Evolutionary conservation across 2,113 vertebrate genomes (phyloP), one percentile per base, ranked within the genome.

Genomic region (Apus apus): DNA sequence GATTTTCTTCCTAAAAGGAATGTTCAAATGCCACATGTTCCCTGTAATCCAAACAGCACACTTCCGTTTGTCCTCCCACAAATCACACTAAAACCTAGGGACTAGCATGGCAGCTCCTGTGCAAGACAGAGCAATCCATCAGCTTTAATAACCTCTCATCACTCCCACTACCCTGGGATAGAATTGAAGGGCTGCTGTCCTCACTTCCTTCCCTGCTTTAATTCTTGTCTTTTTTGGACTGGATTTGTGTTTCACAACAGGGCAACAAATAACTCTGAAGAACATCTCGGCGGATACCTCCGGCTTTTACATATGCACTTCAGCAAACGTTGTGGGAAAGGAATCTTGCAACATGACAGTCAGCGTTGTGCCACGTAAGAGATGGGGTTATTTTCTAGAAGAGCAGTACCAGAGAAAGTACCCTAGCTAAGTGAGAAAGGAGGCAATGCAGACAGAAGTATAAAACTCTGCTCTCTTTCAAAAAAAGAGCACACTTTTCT

Each of bases 271-370:
- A 65, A 61, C 89, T 27, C 97, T 99, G 94, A 98, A 98, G 96
- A 99, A 99, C 87, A 90, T 99, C 96, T 98, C 99, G 1, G 97
- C 68, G 2, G 98, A 98, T 15, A 98, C 93, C 8, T 98, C 99
- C 1, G 99, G 99, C 30, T 99, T 97, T 96, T 99, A 97, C 87
- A 92, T 98, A 86, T 99, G 99, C 94, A 97, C 93, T 19, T 97
- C 99, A 34, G 87, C 58, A 54, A 99, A 99, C n/a, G 27, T 13
- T 8, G 93, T 98, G 50, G 98, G 97, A 34, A 82, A 56, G 0
- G 89, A 90, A 2, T 97, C 30, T 54, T 99, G 98, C 97, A 99
- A 99, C 97, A 96, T 99, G 77, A 99, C 99, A 2, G 94, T 99
- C 89, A 91, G 97, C 5, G 96, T 99, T 73, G 51, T 97, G 85